phyloP scores from a whole-genome alignment of 2,888 invertebrate genomes.

The Pristionchus japonicus region DNA sequence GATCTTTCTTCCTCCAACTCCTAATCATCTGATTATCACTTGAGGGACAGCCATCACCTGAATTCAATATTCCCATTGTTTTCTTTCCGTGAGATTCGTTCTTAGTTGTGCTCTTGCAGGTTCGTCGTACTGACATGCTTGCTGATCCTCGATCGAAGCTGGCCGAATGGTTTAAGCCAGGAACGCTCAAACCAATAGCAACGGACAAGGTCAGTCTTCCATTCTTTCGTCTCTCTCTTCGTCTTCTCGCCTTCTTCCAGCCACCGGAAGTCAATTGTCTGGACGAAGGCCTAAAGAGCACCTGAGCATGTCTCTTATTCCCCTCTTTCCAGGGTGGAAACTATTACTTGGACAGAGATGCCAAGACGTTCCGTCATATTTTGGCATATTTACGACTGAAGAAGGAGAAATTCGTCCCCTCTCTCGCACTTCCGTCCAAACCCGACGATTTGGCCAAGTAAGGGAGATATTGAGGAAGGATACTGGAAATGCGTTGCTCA shows the following conservation, averaged over 20 bases:
- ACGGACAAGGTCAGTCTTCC: constrained; percentile 63
- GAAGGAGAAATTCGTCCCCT: constrained; percentile 77
- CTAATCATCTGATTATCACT: neutral
- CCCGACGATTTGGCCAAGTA: constrained; percentile 75
- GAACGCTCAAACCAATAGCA: constrained; percentile 67
- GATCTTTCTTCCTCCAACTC: too few relatives aligned
- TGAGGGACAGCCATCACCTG: neutral
- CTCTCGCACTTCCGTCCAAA: constrained; percentile 73
- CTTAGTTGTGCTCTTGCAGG: constrained; percentile 51
- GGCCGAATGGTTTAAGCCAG: constrained; percentile 72
- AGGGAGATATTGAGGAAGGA: neutral
- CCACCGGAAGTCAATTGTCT: constrained; percentile 36
- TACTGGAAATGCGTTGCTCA: too few relatives aligned
- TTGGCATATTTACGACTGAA: constrained; percentile 95
- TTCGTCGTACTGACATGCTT: constrained; percentile 69
- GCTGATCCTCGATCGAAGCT: constrained; percentile 73
- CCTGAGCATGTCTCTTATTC: neutral
- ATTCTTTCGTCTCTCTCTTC: neutral
- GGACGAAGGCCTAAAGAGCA: neutral
- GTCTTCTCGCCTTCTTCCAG: neutral
- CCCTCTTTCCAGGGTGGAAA: constrained; percentile 77
- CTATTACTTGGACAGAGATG: constrained; percentile 98
- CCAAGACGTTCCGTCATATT: constrained; percentile 96
- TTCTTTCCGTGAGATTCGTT: neutral
- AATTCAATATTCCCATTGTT: neutral